Base-by-base conservation (phyloP, 2,888 invertebrate species). In the Encarsia formosa region DNA sequence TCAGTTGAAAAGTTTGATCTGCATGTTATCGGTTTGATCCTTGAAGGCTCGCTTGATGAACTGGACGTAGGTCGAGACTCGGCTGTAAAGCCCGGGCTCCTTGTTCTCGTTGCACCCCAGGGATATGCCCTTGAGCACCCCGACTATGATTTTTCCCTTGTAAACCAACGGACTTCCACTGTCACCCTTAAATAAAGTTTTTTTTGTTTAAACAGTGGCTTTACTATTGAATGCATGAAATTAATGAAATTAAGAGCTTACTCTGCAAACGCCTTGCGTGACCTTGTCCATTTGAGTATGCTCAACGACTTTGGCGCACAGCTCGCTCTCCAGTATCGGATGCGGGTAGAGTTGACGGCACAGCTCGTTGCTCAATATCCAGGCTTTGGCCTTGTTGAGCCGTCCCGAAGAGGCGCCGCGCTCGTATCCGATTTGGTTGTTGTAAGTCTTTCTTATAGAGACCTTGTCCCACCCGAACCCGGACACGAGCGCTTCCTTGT, bases 391-490 rank as follows among this genome's bases (percentile, higher is more conserved):
- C 6, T 20, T 24, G n/a, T 22, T 29, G 8, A 55, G 29, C 15
- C 26, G 26, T 13, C 49, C 34, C 1, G 20, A 29, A 2, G 55
- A 49, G 3, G 52, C 45, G 18, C 55, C 49, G 9, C 42, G 38
- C 29, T 55, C 55, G 23, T 47, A 49, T 18, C 52, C 52, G 1
- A 34, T 49, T 2, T 39, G 37, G 19, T 55, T 51, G 5, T 16
- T 26, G 23, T 8, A 16, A 11, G 11, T 8, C 8, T 5, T 50
- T 19, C 42, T 54, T 2, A 55, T 39, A 18, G 42, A 45, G 5
- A 52, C 46, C 9, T 45, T 55, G 32, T 55, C 18, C 52, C 55
- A 55, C 5, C 52, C 55, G 9, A 52, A 55, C 1, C 52, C 55
- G 6, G 52, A 19, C 19, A 55, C 49, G 2, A 31, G 3, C 3